Conservation (phyloP, 2,888 invertebrate genomes). For the Nudaria mundana region DNA sequence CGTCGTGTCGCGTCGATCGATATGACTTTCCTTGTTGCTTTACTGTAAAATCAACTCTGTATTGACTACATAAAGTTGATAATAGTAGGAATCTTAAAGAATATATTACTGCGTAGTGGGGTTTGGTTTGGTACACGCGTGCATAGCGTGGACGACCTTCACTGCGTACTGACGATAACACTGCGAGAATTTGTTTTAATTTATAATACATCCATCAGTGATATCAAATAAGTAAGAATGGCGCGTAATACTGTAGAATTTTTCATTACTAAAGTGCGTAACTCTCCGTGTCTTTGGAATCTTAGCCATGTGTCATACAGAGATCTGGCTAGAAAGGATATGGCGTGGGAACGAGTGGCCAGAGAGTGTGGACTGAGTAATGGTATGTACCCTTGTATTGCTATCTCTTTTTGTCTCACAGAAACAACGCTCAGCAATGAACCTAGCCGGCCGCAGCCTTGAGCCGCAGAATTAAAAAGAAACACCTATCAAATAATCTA, state of each 20-base stretch:
- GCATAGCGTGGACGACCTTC: slow-evolving; percentile 8
- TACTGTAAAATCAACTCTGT: not conserved
- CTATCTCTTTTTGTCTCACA: no score
- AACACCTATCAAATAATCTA: no score
- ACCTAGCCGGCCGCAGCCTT: no score
- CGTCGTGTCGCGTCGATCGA: slow-evolving; percentile 4
- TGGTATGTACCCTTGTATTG: no score
- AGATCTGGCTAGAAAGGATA: slow-evolving; percentile 6
- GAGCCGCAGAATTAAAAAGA: no score
- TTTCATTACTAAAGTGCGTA: slow-evolving; percentile 10
- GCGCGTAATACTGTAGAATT: slow-evolving; percentile 10
- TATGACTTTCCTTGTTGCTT: not conserved
- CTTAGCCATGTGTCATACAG: slow-evolving; percentile 7
- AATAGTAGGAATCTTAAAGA: not conserved
- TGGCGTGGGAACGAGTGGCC: slow-evolving; percentile 6
- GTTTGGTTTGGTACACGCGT: slow-evolving; percentile 3
- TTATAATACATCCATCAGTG: not conserved
- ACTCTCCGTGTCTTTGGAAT: slow-evolving; percentile 15
- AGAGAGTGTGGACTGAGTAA: slow-evolving; percentile 8
- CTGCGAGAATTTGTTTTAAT: not conserved
- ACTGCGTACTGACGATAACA: not conserved
- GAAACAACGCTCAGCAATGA: no score
- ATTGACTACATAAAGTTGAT: not conserved
- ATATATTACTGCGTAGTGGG: not conserved
- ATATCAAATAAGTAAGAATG: not conserved